Conservation (phyloP, 1,140 invertebrate species). For the Sitodiplosis mosellana region DNA sequence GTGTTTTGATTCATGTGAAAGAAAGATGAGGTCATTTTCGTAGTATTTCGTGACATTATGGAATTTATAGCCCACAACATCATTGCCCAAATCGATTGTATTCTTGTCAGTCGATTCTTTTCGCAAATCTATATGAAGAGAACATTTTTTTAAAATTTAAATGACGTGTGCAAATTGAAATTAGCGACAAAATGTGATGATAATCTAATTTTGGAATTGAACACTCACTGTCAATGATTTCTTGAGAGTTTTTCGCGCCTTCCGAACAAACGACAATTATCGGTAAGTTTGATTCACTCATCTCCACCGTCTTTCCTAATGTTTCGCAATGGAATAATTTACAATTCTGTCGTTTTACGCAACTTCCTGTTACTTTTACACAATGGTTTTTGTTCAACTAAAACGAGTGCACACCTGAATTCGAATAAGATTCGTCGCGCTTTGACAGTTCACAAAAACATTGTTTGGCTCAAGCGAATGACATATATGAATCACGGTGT, state of each 20-base stretch:
- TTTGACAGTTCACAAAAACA: too few species aligned
- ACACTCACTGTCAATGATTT: conserved; percentile 1
- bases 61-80: not conserved
- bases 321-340: not conserved
- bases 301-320: not conserved
- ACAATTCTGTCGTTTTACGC: too few species aligned
- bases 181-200: not conserved
- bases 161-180: too few species aligned
- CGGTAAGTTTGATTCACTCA: not conserved
- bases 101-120: conserved; percentile 1
- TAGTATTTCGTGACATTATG: conserved; percentile 5
- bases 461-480: too few species aligned
- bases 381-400: too few species aligned
- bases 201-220: not conserved
- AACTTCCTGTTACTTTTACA: too few species aligned
- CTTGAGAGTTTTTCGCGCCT: not conserved
- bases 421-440: too few species aligned
- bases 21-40: conserved; percentile 1
- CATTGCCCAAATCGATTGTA: not conserved
- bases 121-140: not conserved
- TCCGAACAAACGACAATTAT: conserved; percentile 1
- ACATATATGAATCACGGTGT: too few species aligned
- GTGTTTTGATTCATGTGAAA: not conserved
- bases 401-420: too few species aligned
- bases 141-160: not conserved